Evolutionary conservation across 1,140 invertebrate genomes (phyloP).

Genomic region (Drosophila teissieri): DNA sequence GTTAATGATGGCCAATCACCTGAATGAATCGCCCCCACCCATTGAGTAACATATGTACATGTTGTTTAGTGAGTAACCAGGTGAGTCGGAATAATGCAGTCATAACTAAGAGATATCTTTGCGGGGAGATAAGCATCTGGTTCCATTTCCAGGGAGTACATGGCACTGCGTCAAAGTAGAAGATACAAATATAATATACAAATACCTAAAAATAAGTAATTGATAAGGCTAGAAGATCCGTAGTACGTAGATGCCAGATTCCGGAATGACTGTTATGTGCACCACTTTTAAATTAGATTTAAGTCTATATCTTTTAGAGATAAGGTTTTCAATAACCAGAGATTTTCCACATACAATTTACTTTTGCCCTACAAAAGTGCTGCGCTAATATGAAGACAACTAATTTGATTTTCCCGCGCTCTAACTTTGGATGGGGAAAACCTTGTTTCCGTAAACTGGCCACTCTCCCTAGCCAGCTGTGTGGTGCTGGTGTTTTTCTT

Average conservation of each 20-base stretch:
- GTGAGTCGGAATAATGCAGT: conserved; percentile 16
- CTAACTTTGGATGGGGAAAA: neutral
- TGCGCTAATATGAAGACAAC: too few species aligned
- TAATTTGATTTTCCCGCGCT: neutral
- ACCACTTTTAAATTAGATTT: too few species aligned
- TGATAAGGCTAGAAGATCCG: too few species aligned
- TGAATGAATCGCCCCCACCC: conserved; percentile 29
- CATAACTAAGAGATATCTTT: conserved; percentile 6
- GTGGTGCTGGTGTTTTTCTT: conserved; percentile 29
- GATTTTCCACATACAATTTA: too few species aligned
- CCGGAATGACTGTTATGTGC: too few species aligned
- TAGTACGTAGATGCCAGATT: too few species aligned
- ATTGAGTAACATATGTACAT: neutral
- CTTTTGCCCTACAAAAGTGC: too few species aligned
- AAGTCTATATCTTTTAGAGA: too few species aligned
- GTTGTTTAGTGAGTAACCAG: neutral
- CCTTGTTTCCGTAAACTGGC: neutral
- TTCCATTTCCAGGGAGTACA: conserved; percentile 13
- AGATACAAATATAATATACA: conserved; percentile 14
- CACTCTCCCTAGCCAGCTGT: neutral
- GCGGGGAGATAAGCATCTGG: conserved; percentile 16
- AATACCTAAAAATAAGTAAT: neutral
- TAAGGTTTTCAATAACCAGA: too few species aligned
- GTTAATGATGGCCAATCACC: conserved; percentile 36
- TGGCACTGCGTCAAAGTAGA: conserved; percentile 34